Evolutionary conservation across 2,797 vertebrate genomes (phyloP).

Genomic region (Coranthus polyacanthus): DNA sequence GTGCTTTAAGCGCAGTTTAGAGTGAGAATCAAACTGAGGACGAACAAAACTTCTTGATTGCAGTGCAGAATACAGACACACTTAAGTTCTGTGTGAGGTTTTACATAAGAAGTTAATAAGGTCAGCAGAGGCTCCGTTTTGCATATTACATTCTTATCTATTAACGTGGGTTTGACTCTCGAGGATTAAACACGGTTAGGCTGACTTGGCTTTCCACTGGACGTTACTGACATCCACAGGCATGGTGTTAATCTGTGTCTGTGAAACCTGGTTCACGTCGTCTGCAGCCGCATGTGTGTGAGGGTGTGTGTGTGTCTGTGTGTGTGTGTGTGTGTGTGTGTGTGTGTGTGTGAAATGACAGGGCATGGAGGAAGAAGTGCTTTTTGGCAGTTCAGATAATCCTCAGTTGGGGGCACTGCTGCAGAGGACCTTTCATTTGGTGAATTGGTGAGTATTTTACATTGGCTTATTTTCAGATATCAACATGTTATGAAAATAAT

Average conservation of each 20-base stretch:
- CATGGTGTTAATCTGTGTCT: constrained; percentile 45
- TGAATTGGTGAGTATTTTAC: no score
- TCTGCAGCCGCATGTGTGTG: constrained; percentile 15
- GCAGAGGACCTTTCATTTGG: constrained; percentile 31
- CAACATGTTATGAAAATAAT: no score
- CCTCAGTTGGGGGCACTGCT: constrained; percentile 59
- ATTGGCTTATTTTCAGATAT: no score
- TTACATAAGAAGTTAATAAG: constrained; percentile 1
- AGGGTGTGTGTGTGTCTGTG: no score
- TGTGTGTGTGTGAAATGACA: no score
- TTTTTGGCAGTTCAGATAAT: constrained; percentile 36
- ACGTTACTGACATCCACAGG: no score
- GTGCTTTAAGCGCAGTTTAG: background rate
- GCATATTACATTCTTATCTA: constrained; percentile 4
- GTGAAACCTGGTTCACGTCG: constrained; percentile 27
- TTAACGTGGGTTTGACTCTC: background rate
- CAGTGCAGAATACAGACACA: background rate
- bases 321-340: no score
- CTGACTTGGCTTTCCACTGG: constrained; percentile 19
- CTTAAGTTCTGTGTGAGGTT: background rate
- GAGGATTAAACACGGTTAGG: constrained; percentile 22
- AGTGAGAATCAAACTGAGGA: background rate
- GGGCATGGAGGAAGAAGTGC: constrained; percentile 9
- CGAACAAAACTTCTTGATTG: background rate
- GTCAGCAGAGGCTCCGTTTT: background rate